These are phyloP conservation scores for Idaea aversata DNA, from an alignment of 2,888 invertebrate species.

Conservation along the genomic window DNA sequence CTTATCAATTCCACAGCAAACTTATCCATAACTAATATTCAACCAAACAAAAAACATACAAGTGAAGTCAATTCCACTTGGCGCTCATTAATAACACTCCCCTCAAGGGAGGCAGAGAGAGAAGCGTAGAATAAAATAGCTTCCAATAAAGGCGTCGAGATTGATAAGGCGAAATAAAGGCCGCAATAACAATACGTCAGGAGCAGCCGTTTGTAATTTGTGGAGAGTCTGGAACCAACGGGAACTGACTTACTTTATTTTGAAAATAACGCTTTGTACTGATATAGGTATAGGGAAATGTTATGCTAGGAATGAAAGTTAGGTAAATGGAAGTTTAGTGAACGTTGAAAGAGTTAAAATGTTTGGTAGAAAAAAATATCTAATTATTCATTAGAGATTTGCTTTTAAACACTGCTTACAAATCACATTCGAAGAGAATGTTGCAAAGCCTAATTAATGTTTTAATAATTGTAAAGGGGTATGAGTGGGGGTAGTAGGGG, in stretches of 20 bases:
- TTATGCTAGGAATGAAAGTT: background rate
- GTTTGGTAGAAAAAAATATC: no score
- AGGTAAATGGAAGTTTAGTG: no score
- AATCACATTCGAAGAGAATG: no score
- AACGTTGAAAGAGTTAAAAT: no score
- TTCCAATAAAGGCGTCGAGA: constrained; percentile 7
- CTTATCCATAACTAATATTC: constrained; percentile 2
- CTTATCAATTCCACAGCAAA: background rate
- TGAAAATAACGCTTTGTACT: background rate
- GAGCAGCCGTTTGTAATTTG: constrained; percentile 23
- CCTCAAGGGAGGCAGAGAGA: constrained; percentile 5
- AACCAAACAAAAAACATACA: constrained; percentile 5
- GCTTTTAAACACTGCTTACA: no score
- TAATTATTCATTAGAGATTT: no score
- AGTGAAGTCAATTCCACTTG: constrained; percentile 13
- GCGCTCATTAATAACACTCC: constrained; percentile 9
- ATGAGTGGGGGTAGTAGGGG: no score
- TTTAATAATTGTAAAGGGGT: no score
- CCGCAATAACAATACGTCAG: constrained; percentile 27
- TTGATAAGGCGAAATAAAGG: constrained; percentile 25
- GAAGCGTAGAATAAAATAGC: constrained; percentile 6
- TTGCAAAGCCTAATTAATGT: no score
- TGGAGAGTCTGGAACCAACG: constrained; percentile 8
- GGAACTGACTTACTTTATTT: background rate
- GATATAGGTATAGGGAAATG: background rate